A percentile compares a stretch with the other conserved stretches of the same genome.
Conservation (phyloP, 2,888 invertebrate species). For the Callosobruchus maculatus region DNA sequence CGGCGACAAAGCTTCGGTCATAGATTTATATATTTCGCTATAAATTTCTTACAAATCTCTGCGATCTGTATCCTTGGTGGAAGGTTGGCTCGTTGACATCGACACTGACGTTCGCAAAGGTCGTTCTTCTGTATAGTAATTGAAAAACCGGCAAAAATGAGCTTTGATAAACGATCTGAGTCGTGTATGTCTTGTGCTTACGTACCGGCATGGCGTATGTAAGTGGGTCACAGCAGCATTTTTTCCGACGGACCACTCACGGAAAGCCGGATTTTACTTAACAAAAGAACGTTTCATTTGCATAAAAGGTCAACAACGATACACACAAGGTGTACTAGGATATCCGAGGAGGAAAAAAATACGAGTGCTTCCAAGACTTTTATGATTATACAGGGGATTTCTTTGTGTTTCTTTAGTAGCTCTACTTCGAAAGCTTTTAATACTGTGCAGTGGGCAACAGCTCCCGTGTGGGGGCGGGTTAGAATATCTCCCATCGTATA, state of each 20-base stretch:
- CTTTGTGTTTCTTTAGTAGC: too few species aligned
- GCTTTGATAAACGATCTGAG: constrained; percentile 11
- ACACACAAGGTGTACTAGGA: neutral
- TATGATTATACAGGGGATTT: neutral
- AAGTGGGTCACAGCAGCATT: neutral
- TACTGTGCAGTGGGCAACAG: too few species aligned
- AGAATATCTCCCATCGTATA: too few species aligned
- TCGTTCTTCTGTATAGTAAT: constrained; percentile 10
- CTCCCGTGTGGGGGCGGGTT: too few species aligned
- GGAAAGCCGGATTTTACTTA: neutral
- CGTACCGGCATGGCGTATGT: neutral
- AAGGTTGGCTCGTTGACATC: constrained; percentile 5
- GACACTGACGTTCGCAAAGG: constrained; percentile 7
- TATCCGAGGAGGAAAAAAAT: neutral
- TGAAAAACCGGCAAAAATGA: constrained; percentile 16
- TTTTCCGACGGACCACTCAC: neutral
- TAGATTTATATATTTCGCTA: neutral
- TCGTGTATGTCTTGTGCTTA: neutral
- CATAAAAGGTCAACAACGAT: neutral
- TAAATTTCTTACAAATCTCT: neutral
- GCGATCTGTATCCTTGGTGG: neutral
- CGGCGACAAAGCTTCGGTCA: too few species aligned
- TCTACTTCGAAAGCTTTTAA: too few species aligned
- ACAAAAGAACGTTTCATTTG: neutral
- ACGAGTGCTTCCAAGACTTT: neutral